Evolutionary conservation across 2,113 vertebrate genomes (phyloP).

Genomic region (Colossoma macropomum): DNA sequence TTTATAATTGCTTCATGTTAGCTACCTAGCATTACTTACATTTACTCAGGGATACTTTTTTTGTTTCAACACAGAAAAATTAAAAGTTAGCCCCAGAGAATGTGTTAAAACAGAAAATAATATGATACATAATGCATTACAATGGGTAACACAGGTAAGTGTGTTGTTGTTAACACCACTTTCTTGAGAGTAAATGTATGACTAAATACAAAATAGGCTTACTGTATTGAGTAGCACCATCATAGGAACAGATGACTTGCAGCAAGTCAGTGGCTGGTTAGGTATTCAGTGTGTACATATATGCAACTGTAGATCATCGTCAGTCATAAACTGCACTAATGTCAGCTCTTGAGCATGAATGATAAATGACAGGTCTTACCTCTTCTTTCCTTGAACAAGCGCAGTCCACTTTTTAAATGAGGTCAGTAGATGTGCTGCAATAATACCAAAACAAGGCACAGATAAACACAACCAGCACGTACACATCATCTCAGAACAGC

Average conservation of each 20-base stretch:
- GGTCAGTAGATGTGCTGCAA: background rate
- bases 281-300: background rate
- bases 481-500: constrained; percentile 23
- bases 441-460: constrained; percentile 14
- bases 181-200: background rate
- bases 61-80: too few species aligned
- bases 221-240: background rate
- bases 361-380: constrained; percentile 27
- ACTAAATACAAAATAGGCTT: background rate
- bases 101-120: too few species aligned
- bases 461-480: background rate
- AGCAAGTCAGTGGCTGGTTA: background rate
- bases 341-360: background rate
- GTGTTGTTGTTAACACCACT: too few species aligned
- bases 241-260: background rate
- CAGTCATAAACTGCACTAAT: background rate
- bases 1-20: too few species aligned
- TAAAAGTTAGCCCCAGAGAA: too few species aligned
- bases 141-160: too few species aligned
- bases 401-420: constrained; percentile 17
- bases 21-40: too few species aligned
- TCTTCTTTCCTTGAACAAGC: constrained; percentile 4
- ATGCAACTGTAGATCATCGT: background rate
- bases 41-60: too few species aligned
- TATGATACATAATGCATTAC: too few species aligned